These are phyloP conservation scores for Oxytorus armatus DNA, from an alignment of 2,888 invertebrate species.

Conservation along the genomic window DNA sequence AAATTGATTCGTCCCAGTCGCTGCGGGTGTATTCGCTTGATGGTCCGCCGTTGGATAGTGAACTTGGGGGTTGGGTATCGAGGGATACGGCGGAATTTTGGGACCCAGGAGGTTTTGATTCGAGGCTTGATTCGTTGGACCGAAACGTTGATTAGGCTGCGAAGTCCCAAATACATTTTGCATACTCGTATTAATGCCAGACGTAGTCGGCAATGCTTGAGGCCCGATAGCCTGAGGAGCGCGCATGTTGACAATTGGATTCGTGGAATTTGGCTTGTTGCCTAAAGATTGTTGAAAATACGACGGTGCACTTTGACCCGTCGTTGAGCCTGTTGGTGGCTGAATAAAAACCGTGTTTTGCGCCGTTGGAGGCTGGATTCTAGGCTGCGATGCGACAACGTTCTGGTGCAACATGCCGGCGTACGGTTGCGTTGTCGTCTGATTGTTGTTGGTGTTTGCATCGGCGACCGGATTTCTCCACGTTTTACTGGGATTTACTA, in stretches of 20 bases:
- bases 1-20: slow-evolving; percentile 43
- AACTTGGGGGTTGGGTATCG: slow-evolving; percentile 44
- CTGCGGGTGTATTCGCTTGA: slow-evolving; percentile 32
- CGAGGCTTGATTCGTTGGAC: slow-evolving; percentile 21
- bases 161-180: slow-evolving; percentile 48
- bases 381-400: slow-evolving; percentile 27
- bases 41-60: slow-evolving; percentile 48
- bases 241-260: neutral
- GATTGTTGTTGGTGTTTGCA: slow-evolving; percentile 29
- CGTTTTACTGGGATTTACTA: slow-evolving; percentile 28
- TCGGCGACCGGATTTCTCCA: slow-evolving; percentile 44
- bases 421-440: slow-evolving; percentile 31
- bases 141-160: slow-evolving; percentile 27
- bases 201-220: slow-evolving; percentile 21
- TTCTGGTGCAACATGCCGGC: slow-evolving; percentile 9
- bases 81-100: slow-evolving; percentile 15
- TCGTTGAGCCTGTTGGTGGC: slow-evolving; percentile 11
- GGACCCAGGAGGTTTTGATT: slow-evolving; percentile 20
- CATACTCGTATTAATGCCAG: slow-evolving; percentile 37
- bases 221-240: slow-evolving; percentile 3
- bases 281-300: slow-evolving; percentile 34
- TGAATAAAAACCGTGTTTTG: slow-evolving; percentile 24
- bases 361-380: slow-evolving; percentile 22
- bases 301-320: slow-evolving; percentile 23
- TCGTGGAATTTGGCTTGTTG: slow-evolving; percentile 33